phyloP scores from a whole-genome alignment of 2,113 vertebrate genomes.

The Caranx ignobilis region DNA sequence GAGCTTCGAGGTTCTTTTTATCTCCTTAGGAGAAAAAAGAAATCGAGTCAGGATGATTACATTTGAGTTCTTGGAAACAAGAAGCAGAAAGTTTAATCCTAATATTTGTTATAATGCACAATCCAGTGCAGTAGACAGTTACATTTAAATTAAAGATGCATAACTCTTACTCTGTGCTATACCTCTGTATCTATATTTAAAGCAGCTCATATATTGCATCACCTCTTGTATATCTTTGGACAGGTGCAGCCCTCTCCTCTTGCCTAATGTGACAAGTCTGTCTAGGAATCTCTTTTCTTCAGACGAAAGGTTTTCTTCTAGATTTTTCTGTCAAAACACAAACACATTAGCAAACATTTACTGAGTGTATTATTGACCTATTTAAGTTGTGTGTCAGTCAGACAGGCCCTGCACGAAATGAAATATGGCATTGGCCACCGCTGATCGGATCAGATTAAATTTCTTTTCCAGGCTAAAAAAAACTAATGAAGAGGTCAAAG shows the following conservation, averaged over 20 bases:
- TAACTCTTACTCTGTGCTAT: too few relatives aligned
- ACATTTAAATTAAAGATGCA: too few relatives aligned
- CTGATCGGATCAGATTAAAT: slow-evolving; percentile 27
- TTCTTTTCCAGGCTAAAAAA: slow-evolving; percentile 38
- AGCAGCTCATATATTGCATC: slow-evolving; percentile 35
- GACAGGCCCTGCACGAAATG: background rate
- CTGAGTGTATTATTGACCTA: background rate
- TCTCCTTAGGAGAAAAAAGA: slow-evolving; percentile 84
- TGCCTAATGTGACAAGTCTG: slow-evolving; percentile 90
- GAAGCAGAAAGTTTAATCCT: too few relatives aligned
- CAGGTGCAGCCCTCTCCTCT: slow-evolving; percentile 93
- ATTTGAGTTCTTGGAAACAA: background rate
- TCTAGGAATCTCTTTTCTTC: slow-evolving; percentile 92
- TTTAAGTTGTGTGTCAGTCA: slow-evolving; percentile 3
- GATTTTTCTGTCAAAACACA: slow-evolving; percentile 85
- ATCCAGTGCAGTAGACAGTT: too few relatives aligned
- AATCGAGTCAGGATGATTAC: too few relatives aligned
- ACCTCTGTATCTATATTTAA: too few relatives aligned
- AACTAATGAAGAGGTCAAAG: slow-evolving; percentile 6
- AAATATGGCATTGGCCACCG: background rate
- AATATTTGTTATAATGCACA: too few relatives aligned
- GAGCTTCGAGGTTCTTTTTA: slow-evolving; percentile 90
- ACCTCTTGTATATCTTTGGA: slow-evolving; percentile 90
- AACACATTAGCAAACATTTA: background rate
- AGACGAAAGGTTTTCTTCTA: slow-evolving; percentile 81